Base-by-base conservation (phyloP, 2,888 invertebrate species). In the Fabriciana adippe region DNA sequence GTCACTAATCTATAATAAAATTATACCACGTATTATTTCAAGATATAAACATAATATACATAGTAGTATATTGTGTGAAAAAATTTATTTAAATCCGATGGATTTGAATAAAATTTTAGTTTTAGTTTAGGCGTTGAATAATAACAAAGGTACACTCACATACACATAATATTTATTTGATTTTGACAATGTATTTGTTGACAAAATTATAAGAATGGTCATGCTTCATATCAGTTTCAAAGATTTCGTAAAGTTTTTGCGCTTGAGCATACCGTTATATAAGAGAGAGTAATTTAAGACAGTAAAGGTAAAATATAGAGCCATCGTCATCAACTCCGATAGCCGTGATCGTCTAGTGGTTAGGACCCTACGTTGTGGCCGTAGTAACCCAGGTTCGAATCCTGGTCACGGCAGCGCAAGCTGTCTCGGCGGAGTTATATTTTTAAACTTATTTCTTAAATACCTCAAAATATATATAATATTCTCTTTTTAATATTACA, bases 351-450 rank as follows among this genome's bases (percentile, higher is more conserved):
- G 94, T 94, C 94, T 94, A 94, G 94, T 95, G 94, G 94, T 94
- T 94, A 95, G 94, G 94, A 95, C 94, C 93, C 94, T 94, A 94
- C 95, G 94, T 95, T 95, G 95, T 95, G 95, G 95, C 95, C 95
- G 95, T 94, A 94, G 94, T 94, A 95, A 95, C 94, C 94, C 95
- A 94, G 95, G 94, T 95, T 95, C 94, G 94, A 95, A 94, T 95
- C 95, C 94, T 89, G 89, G 88, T 88, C 88, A 88, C 87, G 87
- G 87, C 87, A 87, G 86, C 75, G 62, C 11, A 51, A 67, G 66
- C 67, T 69, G 69, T 72, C 67, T 8, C 64, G 69, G 69, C 67
- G 72, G 72, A 69, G 67, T 50, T 6, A 26, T 48, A 31, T 47
- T 59, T 63, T 71, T 68, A 62, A 59, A 15, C 15, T 3, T n/a